Percentiles rank a stretch among this genome's conserved stretches.
Evolutionary conservation across 2,113 vertebrate species (phyloP).

Genomic region (Platichthys stellatus): DNA sequence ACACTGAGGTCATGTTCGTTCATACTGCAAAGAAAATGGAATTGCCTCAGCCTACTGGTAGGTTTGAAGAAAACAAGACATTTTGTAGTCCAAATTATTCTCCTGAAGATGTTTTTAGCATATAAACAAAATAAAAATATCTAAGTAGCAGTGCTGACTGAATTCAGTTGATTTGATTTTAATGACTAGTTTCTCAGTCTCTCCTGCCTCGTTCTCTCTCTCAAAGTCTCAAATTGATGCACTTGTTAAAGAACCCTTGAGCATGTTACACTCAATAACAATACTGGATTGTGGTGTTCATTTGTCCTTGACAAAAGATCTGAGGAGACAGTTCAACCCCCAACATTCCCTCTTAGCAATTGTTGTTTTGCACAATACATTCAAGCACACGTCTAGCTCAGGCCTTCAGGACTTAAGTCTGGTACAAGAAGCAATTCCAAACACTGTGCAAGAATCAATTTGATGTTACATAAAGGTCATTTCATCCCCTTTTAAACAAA

Average conservation of each 20-base stretch:
- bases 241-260: not conserved
- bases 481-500: slow-evolving; percentile 75
- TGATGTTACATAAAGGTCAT: slow-evolving; percentile 77
- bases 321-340: not conserved
- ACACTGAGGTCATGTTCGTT: not conserved
- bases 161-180: not conserved
- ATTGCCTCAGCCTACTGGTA: not conserved
- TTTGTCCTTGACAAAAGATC: slow-evolving; percentile 18
- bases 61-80: not conserved
- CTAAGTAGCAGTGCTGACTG: not conserved
- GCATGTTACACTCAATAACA: not conserved
- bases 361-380: slow-evolving; percentile 31
- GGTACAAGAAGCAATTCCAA: slow-evolving; percentile 36
- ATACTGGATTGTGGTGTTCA: not conserved
- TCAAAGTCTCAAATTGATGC: not conserved
- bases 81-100: not conserved
- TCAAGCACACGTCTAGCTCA: not conserved
- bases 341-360: not conserved
- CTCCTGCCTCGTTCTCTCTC: not conserved
- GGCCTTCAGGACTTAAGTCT: slow-evolving; percentile 18
- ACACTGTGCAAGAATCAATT: slow-evolving; percentile 64
- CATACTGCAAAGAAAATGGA: not conserved
- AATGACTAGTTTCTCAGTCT: not conserved
- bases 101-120: not conserved
- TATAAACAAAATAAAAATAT: not conserved